Evolutionary conservation across 2,797 vertebrate genomes (phyloP).

Genomic region (Bradypus variegatus): DNA sequence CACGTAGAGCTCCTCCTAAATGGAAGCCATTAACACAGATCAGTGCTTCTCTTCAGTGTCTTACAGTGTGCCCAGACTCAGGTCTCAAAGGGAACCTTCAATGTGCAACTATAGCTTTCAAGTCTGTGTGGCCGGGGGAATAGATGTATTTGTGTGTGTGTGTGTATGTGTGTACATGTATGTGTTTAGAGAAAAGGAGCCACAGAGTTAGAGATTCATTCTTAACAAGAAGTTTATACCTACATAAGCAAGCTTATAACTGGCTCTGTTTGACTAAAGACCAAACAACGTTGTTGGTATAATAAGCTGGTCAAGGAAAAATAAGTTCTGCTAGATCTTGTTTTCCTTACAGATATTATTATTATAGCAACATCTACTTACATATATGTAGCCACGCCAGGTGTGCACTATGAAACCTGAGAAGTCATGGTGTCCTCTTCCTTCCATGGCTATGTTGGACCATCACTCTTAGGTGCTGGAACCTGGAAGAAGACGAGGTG

Average conservation of each 20-base stretch:
- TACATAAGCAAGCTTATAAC: not conserved
- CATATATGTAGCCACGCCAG: too few relatives aligned
- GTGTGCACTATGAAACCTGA: rapidly evolving
- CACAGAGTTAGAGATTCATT: not conserved
- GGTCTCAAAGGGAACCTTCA: too few relatives aligned
- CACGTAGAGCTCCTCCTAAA: rapidly evolving
- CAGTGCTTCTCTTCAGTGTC: not conserved
- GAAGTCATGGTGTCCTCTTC: not conserved
- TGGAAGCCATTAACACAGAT: not conserved
- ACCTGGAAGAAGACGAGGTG: not conserved
- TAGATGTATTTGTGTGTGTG: not conserved
- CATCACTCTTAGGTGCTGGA: not conserved
- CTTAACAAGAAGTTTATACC: not conserved
- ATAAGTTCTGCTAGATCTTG: too few relatives aligned
- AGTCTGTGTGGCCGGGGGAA: not conserved
- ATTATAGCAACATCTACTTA: rapidly evolving
- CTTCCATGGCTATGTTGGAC: not conserved
- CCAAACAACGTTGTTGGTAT: rapidly evolving
- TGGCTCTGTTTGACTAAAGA: not conserved
- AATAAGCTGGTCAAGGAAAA: not conserved
- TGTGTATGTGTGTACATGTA: not conserved
- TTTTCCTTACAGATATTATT: not conserved
- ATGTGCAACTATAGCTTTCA: rapidly evolving
- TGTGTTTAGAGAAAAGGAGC: not conserved
- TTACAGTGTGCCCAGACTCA: rapidly evolving